Percentiles rank a stretch among this genome's conserved stretches.
phyloP scores from a whole-genome alignment of 2,888 invertebrate genomes.

The Lasioglossum leucozonium region DNA sequence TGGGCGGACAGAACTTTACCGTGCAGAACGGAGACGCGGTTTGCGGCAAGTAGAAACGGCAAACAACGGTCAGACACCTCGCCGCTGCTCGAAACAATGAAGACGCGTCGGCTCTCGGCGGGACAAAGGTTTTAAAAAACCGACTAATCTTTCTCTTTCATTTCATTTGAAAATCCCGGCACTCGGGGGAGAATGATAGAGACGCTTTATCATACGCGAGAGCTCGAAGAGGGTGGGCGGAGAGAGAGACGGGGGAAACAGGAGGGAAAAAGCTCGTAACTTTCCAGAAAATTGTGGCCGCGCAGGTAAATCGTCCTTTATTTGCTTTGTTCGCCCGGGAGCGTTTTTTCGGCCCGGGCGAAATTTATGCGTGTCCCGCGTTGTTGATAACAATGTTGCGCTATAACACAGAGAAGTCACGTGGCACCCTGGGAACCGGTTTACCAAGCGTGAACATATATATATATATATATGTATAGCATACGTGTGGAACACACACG shows the following conservation, averaged over 20 bases:
- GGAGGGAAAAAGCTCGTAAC: slow-evolving; percentile 41
- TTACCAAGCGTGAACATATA: not conserved
- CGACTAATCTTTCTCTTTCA: not conserved
- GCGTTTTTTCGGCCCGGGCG: slow-evolving; percentile 7
- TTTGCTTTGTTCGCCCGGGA: slow-evolving; percentile 39
- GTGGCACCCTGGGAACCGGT: not conserved
- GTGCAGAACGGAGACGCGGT: not conserved
- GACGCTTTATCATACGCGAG: slow-evolving; percentile 12
- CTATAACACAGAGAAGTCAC: not conserved
- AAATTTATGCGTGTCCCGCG: not conserved
- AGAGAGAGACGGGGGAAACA: not conserved
- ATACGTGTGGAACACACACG: not conserved
- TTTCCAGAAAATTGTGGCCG: slow-evolving; percentile 50
- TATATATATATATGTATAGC: too few relatives aligned
- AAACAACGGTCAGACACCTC: not conserved
- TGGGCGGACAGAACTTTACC: not conserved
- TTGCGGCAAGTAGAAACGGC: slow-evolving; percentile 5
- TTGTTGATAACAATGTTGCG: slow-evolving; percentile 23
- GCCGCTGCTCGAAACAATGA: slow-evolving; percentile 1
- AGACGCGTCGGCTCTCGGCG: not conserved
- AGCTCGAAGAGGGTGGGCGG: not conserved
- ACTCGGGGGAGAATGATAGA: not conserved
- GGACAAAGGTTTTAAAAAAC: slow-evolving; percentile 4
- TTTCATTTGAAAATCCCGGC: slow-evolving; percentile 7
- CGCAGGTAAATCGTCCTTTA: slow-evolving; percentile 49